phyloP scores from a whole-genome alignment of 2,113 vertebrate genomes.

The Oryzias curvinotus region DNA sequence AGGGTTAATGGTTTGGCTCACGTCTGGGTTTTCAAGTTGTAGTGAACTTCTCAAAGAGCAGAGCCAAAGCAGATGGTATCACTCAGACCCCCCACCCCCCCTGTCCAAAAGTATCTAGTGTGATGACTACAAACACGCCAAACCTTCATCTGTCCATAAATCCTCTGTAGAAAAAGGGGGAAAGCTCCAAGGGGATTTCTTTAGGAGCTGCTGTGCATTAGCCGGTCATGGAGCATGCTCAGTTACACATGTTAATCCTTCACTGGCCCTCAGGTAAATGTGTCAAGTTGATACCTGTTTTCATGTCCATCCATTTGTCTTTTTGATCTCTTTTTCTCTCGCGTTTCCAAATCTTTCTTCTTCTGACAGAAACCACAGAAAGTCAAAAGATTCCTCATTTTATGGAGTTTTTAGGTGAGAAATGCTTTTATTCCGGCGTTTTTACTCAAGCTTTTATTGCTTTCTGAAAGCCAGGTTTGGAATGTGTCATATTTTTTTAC shows the following conservation, averaged over 20 bases:
- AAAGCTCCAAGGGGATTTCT: conserved; percentile 30
- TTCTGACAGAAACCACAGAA: not conserved
- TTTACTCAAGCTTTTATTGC: not conserved
- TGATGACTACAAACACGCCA: conserved; percentile 56
- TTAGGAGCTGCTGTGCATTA: conserved; percentile 31
- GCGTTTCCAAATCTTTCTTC: not conserved
- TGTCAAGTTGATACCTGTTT: not conserved
- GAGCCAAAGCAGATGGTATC: conserved; percentile 71
- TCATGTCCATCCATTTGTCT: conserved; percentile 9
- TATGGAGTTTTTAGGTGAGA: too few species aligned
- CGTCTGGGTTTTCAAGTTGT: conserved; percentile 10
- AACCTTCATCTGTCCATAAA: conserved; percentile 22
- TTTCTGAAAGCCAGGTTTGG: too few species aligned
- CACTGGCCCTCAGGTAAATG: conserved; percentile 16
- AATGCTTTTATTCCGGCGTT: not conserved
- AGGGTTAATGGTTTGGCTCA: conserved; percentile 24
- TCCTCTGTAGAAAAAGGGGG: conserved; percentile 26
- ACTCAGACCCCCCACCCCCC: conserved; percentile 37
- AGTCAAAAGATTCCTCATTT: not conserved
- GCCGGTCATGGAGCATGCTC: conserved; percentile 20
- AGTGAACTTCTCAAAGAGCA: conserved; percentile 1
- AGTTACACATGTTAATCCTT: conserved; percentile 34
- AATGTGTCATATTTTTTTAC: conserved; percentile 13
- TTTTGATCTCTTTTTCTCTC: not conserved
- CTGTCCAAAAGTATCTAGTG: conserved; percentile 41